Percentiles rank a stretch among this genome's conserved stretches.
phyloP scores from a whole-genome alignment of 2,888 invertebrate species.

The Lampropteryx suffumata region DNA sequence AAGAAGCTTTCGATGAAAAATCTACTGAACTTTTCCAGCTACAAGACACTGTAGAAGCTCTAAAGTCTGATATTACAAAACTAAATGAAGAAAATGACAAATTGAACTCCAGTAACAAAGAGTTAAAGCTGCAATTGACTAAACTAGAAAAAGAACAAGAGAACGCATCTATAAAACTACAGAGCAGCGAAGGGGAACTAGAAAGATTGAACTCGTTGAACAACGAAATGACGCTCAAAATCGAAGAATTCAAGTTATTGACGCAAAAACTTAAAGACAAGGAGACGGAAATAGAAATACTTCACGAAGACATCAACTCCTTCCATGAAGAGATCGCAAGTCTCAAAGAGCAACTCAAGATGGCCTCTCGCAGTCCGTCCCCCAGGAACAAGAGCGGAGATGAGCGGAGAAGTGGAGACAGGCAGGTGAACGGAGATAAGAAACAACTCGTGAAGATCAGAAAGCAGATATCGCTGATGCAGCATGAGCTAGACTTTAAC shows the following conservation, averaged over 20 bases:
- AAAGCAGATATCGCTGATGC: conserved; percentile 68
- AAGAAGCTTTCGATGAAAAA: conserved; percentile 75
- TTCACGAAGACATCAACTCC: conserved; percentile 74
- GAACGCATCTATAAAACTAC: conserved; percentile 65
- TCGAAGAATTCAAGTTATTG: conserved; percentile 67
- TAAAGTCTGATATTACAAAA: conserved; percentile 64
- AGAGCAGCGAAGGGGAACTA: conserved; percentile 66
- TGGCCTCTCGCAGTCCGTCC: conserved; percentile 81
- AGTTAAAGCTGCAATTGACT: conserved; percentile 62
- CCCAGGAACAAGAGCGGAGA: conserved; percentile 82
- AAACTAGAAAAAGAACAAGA: conserved; percentile 77
- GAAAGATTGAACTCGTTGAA: conserved; percentile 65
- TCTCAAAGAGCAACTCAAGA: conserved; percentile 72
- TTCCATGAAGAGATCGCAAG: conserved; percentile 78
- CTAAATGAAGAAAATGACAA: conserved; percentile 69
- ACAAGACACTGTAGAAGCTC: conserved; percentile 61
- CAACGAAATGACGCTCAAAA: conserved; percentile 63
- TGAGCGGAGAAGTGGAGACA: conserved; percentile 67
- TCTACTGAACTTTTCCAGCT: conserved; percentile 68
- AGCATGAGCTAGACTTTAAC: conserved; percentile 73
- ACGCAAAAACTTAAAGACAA: conserved; percentile 75
- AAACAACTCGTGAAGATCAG: conserved; percentile 82
- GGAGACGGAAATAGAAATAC: conserved; percentile 80
- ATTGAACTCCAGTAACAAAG: conserved; percentile 59
- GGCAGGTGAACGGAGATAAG: conserved; percentile 81